These are phyloP conservation scores for Andricus grossulariae DNA, from an alignment of 1,140 invertebrate species.

Conservation along the genomic window DNA sequence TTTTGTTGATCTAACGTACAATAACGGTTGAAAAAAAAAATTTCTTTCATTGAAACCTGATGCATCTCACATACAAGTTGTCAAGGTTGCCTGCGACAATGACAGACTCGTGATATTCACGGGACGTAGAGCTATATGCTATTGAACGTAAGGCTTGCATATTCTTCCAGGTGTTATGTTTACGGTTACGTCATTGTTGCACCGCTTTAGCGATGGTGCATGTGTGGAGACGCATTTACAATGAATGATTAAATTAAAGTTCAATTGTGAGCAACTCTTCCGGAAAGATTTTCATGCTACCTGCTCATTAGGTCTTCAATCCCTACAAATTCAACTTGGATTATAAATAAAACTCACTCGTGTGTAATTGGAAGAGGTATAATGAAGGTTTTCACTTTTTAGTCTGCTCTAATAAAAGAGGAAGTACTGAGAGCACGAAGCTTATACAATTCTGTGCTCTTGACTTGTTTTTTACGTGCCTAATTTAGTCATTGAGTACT, in stretches of 20 bases:
- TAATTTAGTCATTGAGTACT: constrained; percentile 7
- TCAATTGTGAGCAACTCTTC: constrained; percentile 24
- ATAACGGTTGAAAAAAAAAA: background rate
- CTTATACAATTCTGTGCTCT: background rate
- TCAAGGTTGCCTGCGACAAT: constrained; percentile 12
- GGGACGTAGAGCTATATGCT: background rate
- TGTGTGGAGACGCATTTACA: constrained; percentile 38
- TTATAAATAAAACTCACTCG: background rate
- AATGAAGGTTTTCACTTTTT: constrained; percentile 12
- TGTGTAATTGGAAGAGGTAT: background rate
- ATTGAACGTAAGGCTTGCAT: background rate
- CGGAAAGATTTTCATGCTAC: constrained; percentile 29
- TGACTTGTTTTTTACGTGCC: constrained; percentile 14
- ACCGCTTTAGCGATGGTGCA: constrained; percentile 40
- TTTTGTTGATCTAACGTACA: background rate
- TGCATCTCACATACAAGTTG: constrained; percentile 9
- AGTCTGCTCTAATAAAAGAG: background rate
- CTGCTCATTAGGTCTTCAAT: background rate
- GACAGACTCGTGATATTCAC: background rate
- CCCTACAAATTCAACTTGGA: background rate
- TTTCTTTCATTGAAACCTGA: constrained; percentile 20
- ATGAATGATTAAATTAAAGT: constrained; percentile 61
- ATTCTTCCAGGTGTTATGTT: constrained; percentile 52
- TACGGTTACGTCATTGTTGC: constrained; percentile 63
- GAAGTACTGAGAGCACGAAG: background rate